phyloP scores from a whole-genome alignment of 2,888 invertebrate genomes.

The Gryllus longicercus region DNA sequence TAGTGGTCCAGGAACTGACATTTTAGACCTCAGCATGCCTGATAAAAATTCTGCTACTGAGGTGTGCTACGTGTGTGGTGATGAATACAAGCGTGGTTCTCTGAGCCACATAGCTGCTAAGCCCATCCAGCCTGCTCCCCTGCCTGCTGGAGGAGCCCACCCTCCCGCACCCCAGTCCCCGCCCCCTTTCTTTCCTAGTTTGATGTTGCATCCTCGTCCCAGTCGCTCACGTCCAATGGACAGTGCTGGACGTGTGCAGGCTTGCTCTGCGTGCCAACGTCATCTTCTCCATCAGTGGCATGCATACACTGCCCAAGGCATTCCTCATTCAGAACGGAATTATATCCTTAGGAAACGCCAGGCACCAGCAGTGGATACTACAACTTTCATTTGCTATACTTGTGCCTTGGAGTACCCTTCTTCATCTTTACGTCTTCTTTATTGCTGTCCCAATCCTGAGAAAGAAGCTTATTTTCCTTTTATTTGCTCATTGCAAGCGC shows the following conservation, averaged over 20 bases:
- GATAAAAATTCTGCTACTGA: constrained; percentile 87
- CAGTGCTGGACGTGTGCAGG: constrained; percentile 68
- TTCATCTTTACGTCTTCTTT: constrained; percentile 74
- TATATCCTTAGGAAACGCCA: constrained; percentile 78
- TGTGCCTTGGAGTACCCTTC: constrained; percentile 79
- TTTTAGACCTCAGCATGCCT: constrained; percentile 85
- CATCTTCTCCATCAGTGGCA: constrained; percentile 87
- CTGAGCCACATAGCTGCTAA: constrained; percentile 65
- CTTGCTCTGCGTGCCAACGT: constrained; percentile 79
- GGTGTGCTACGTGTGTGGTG: constrained; percentile 87
- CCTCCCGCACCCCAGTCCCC: constrained; percentile 37
- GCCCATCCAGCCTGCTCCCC: constrained; percentile 50
- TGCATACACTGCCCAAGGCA: constrained; percentile 66
- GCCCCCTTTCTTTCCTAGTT: constrained; percentile 47
- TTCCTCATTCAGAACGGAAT: constrained; percentile 72
- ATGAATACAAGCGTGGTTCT: constrained; percentile 79
- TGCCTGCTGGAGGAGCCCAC: constrained; percentile 40
- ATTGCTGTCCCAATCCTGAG: constrained; percentile 79
- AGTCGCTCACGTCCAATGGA: constrained; percentile 83
- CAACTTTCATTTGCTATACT: constrained; percentile 84
- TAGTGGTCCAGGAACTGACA: constrained; percentile 66
- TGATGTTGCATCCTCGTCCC: constrained; percentile 74
- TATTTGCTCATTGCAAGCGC: constrained; percentile 74
- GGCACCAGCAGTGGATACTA: constrained; percentile 59
- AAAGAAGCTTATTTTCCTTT: constrained; percentile 88